These are phyloP conservation scores for Dasyurus viverrinus DNA, from an alignment of 2,113 vertebrate genomes.

Conservation along the genomic window DNA sequence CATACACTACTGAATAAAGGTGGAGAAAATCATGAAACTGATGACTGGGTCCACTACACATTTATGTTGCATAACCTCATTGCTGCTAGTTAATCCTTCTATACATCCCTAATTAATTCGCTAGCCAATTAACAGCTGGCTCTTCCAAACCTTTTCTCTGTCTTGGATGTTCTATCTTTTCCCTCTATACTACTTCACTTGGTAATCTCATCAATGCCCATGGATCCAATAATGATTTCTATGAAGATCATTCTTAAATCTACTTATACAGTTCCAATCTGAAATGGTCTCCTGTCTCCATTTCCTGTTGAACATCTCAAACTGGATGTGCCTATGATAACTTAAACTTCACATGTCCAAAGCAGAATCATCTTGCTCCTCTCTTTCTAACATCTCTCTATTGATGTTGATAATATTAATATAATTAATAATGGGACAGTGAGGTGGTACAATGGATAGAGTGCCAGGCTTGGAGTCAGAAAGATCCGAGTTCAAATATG, in stretches of 20 bases:
- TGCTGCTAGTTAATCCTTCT: no score
- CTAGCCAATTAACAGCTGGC: no score
- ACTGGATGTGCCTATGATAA: neutral
- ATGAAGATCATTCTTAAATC: neutral
- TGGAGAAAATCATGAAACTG: no score
- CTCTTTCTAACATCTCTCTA: neutral
- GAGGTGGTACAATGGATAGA: no score
- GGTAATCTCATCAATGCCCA: neutral
- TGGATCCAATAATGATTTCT: neutral
- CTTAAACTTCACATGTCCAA: neutral
- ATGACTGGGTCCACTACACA: no score
- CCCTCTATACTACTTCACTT: neutral
- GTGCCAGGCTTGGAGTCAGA: no score
- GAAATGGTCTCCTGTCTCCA: neutral
- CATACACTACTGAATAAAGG: no score
- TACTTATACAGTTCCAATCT: neutral
- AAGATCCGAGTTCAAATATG: no score
- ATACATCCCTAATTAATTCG: no score
- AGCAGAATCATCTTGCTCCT: neutral
- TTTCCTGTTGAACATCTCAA: neutral
- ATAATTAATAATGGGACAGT: no score
- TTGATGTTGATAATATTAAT: neutral
- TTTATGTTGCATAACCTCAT: no score
- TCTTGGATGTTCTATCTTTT: neutral
- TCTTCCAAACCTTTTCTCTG: neutral